Conservation (phyloP, 2,113 vertebrate genomes). For the Bothrops jararaca region DNA sequence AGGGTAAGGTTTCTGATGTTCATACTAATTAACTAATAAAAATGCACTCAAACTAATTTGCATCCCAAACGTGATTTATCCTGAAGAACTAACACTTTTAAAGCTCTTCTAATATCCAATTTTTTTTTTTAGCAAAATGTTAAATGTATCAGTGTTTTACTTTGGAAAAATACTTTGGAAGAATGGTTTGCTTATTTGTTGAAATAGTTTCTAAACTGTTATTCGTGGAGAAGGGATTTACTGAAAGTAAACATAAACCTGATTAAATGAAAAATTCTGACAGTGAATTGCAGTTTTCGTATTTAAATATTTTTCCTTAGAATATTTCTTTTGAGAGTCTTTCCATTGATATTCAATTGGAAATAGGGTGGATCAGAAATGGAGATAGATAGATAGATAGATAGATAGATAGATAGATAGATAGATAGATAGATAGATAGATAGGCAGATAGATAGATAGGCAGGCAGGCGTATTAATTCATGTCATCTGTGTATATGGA, state of each 20-base stretch:
- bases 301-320: neutral
- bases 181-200: neutral
- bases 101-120: constrained; percentile 21
- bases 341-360: neutral
- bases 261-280: constrained; percentile 1
- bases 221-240: neutral
- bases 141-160: neutral
- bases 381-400: neutral
- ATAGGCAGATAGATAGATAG: neutral
- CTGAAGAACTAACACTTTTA: constrained; percentile 31
- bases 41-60: constrained; percentile 37
- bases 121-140: constrained; percentile 1
- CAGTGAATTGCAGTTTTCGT: neutral
- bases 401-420: neutral
- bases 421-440: neutral
- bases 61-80: constrained; percentile 11
- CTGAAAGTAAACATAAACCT: neutral
- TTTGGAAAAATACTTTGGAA: neutral
- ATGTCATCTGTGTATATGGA: neutral
- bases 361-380: neutral
- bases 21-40: constrained; percentile 62
- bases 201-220: neutral
- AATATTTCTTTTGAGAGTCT: neutral
- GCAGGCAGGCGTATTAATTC: neutral
- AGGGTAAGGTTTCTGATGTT: constrained; percentile 80